These are phyloP conservation scores for Xestia sexstrigata DNA, from an alignment of 2,888 invertebrate genomes.

Conservation along the genomic window DNA sequence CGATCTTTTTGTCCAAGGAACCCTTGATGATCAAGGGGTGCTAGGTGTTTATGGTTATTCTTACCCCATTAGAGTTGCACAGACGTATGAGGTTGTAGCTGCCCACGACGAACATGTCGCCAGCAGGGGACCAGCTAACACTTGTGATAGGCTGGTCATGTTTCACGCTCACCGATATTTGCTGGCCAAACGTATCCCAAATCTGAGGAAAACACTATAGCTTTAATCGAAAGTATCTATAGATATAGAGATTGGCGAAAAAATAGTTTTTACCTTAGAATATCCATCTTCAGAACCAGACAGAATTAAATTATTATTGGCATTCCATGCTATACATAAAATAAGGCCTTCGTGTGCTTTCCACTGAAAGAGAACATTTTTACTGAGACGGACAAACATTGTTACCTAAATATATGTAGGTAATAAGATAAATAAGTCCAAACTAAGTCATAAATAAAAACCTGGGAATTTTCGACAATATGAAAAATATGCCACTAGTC, in stretches of 20 bases:
- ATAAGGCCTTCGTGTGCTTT: constrained; percentile 98
- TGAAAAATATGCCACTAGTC: not conserved
- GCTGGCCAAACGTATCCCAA: constrained; percentile 98
- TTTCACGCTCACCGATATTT: constrained; percentile 95
- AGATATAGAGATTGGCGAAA: not conserved
- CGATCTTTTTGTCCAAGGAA: not conserved
- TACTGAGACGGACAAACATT: not conserved
- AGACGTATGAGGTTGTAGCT: constrained; percentile 97
- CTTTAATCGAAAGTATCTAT: not conserved
- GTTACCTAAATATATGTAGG: not conserved
- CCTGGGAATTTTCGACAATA: too few species aligned
- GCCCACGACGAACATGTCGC: constrained; percentile 97
- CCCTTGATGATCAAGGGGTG: not conserved
- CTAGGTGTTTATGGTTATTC: constrained; percentile 65
- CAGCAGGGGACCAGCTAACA: constrained; percentile 97
- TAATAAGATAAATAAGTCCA: not conserved
- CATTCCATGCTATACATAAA: constrained; percentile 98
- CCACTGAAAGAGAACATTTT: constrained; percentile 92
- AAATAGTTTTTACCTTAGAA: constrained; percentile 90
- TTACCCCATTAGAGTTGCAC: constrained; percentile 98
- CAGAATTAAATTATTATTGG: constrained; percentile 96
- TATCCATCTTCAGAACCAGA: constrained; percentile 99
- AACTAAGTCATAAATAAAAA: not conserved
- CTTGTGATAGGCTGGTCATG: constrained; percentile 98
- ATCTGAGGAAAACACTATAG: constrained; percentile 85